A percentile compares a stretch with the other conserved stretches of the same genome.
Evolutionary conservation across 2,797 vertebrate genomes (phyloP).

Genomic region (Odontamblyopus rebecca): DNA sequence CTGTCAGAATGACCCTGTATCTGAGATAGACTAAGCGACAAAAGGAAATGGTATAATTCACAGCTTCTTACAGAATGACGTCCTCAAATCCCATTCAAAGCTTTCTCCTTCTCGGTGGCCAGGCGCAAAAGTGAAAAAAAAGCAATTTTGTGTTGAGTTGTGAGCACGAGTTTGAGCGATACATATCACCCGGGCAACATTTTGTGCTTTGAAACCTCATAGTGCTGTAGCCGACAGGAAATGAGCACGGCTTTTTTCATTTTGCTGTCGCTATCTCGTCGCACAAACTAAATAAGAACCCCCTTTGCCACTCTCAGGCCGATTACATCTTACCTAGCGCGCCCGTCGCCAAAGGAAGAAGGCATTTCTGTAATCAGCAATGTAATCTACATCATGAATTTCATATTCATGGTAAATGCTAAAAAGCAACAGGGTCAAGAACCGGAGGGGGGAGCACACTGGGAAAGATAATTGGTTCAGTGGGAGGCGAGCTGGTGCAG

Average conservation of each 20-base stretch:
- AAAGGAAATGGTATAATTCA: conserved; percentile 61
- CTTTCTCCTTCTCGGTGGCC: conserved; percentile 32
- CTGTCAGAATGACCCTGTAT: conserved; percentile 48
- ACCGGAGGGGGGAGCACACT: conserved; percentile 25
- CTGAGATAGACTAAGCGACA: conserved; percentile 39
- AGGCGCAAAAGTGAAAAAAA: conserved; percentile 46
- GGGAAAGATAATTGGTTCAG: conserved; percentile 72
- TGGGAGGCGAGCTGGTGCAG: conserved; percentile 38
- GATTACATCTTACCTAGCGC: conserved; percentile 75
- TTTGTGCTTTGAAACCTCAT: conserved; percentile 68
- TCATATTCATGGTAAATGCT: conserved; percentile 76
- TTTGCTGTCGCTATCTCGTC: conserved; percentile 74
- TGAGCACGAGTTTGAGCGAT: conserved; percentile 70
- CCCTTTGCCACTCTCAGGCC: conserved; percentile 56
- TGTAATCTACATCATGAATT: conserved; percentile 77
- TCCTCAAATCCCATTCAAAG: conserved; percentile 29
- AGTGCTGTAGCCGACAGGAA: conserved; percentile 75
- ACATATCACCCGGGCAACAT: conserved; percentile 74
- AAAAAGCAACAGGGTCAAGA: conserved; percentile 66
- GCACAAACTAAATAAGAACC: conserved; percentile 74
- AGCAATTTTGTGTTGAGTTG: conserved; percentile 72
- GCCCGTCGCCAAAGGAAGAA: conserved; percentile 65
- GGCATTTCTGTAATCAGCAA: conserved; percentile 71
- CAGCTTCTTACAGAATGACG: conserved; percentile 46
- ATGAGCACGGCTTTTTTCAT: conserved; percentile 81